Percentiles rank a stretch among this genome's conserved stretches.
Conservation (phyloP, 2,797 vertebrate species). For the Sebastes steindachneri region DNA sequence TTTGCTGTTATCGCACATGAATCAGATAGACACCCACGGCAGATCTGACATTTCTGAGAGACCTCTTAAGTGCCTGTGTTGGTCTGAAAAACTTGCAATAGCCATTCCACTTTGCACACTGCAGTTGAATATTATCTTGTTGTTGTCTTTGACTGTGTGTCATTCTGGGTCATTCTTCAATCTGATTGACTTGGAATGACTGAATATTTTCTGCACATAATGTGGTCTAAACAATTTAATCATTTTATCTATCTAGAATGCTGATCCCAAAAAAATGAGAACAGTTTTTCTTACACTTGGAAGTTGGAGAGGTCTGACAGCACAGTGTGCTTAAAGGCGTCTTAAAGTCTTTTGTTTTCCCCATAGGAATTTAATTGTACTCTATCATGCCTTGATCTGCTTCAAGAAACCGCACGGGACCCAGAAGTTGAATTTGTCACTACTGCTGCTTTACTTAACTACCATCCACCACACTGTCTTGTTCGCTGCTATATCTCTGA, state of each 20-base stretch:
- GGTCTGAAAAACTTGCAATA: slow-evolving; percentile 23
- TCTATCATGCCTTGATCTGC: slow-evolving; percentile 3
- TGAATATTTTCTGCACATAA: not conserved
- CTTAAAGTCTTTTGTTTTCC: not conserved
- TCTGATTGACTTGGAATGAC: not conserved
- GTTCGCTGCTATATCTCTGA: not conserved
- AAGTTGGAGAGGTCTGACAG: not conserved
- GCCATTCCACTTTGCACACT: not conserved
- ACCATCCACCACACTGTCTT: not conserved
- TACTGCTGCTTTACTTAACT: slow-evolving; percentile 8
- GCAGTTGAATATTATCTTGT: not conserved
- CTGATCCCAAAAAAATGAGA: not conserved
- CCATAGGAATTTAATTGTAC: slow-evolving; percentile 17
- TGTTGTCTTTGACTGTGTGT: not conserved
- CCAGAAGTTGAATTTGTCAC: not conserved
- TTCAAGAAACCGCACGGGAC: not conserved
- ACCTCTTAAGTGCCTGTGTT: slow-evolving; percentile 10
- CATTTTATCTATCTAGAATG: not conserved
- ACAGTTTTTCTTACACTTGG: not conserved
- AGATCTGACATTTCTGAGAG: slow-evolving; percentile 2
- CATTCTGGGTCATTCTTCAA: not conserved
- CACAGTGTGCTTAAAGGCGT: not conserved
- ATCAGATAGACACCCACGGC: slow-evolving; percentile 1
- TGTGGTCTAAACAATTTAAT: not conserved
- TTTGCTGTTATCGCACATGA: slow-evolving; percentile 3